Percentiles rank a stretch among this genome's conserved stretches.
phyloP scores from a whole-genome alignment of 2,888 invertebrate genomes.

The Prionchulus punctatus region DNA sequence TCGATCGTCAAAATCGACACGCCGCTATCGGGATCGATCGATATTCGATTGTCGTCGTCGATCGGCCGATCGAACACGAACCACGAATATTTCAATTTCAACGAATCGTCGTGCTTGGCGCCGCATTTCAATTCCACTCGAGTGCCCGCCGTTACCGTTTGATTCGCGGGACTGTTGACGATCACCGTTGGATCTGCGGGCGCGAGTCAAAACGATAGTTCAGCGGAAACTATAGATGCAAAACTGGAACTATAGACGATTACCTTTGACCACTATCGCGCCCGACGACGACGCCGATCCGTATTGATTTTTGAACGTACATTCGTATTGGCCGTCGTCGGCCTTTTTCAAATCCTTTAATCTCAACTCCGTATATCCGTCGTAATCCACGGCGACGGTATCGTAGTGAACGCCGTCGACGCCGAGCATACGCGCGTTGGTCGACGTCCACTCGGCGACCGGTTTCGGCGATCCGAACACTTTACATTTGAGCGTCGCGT shows the following conservation, averaged over 20 bases:
- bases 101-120: constrained; percentile 50
- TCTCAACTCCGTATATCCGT: background rate
- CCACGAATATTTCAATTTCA: constrained; percentile 66
- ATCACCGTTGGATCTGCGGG: no score
- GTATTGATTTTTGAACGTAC: background rate
- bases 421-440: background rate
- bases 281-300: background rate
- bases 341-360: background rate
- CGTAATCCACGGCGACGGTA: background rate
- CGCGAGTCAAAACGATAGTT: no score
- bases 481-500: constrained; percentile 61
- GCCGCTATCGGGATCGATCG: constrained; percentile 56
- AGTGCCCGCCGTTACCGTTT: constrained; percentile 21
- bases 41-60: constrained; percentile 41
- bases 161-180: background rate
- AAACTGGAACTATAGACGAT: no score
- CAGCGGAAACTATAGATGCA: no score
- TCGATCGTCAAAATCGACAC: constrained; percentile 83
- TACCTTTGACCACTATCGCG: background rate
- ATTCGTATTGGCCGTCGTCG: background rate
- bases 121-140: constrained; percentile 23
- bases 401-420: background rate
- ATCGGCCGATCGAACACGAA: constrained; percentile 66
- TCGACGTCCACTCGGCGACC: constrained; percentile 79
- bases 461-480: constrained; percentile 89